These are phyloP conservation scores for Sialia sialis DNA, from an alignment of 2,113 vertebrate species.

Conservation along the genomic window DNA sequence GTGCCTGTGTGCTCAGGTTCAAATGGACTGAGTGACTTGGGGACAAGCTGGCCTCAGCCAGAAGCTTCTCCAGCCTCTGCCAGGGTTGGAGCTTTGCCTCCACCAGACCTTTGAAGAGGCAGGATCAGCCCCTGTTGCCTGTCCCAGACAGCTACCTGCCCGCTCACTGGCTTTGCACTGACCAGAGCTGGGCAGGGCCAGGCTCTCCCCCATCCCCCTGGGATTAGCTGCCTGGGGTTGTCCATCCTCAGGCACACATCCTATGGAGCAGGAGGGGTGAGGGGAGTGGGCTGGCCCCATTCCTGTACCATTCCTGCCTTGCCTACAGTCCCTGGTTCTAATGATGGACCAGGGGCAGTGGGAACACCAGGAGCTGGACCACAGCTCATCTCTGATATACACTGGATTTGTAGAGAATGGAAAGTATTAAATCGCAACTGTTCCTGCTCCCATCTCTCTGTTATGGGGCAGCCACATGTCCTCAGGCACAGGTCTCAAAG, in stretches of 20 bases:
- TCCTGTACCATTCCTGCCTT: background rate
- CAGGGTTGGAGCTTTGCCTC: background rate
- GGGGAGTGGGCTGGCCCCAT: background rate
- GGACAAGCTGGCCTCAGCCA: background rate
- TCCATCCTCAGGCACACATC: rapidly evolving
- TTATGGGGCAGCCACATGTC: background rate
- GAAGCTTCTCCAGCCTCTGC: background rate
- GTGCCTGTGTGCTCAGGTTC: background rate
- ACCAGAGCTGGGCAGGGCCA: background rate
- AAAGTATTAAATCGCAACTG: background rate
- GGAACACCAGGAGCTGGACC: background rate
- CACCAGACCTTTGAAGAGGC: background rate
- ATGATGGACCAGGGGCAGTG: background rate
- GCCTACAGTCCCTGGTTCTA: rapidly evolving
- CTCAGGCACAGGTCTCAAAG: background rate
- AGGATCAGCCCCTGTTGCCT: background rate
- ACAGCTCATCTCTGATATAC: background rate
- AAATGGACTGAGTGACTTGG: background rate
- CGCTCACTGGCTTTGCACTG: background rate
- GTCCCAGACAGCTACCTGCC: background rate
- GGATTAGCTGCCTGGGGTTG: background rate
- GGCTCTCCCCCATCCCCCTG: background rate
- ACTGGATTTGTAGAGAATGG: background rate
- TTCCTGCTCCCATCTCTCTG: background rate
- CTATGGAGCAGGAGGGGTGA: background rate